A percentile compares a stretch with the other conserved stretches of the same genome.
phyloP scores from a whole-genome alignment of 2,888 invertebrate species.

The Brachylomia viminalis region DNA sequence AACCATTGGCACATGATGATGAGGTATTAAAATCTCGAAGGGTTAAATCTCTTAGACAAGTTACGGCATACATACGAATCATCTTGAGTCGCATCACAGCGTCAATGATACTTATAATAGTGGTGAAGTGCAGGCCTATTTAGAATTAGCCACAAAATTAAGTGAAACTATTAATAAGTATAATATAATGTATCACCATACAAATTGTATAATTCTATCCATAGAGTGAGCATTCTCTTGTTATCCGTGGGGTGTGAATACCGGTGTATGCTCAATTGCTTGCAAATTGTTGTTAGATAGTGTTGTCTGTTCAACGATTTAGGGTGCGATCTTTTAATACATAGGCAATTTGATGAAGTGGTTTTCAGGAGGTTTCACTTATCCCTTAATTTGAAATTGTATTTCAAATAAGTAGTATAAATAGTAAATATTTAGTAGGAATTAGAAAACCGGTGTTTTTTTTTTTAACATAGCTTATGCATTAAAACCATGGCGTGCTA shows the following conservation, averaged over 20 bases:
- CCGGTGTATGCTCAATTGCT: constrained; percentile 77
- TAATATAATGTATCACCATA: not conserved
- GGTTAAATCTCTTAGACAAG: no score
- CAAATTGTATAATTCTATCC: not conserved
- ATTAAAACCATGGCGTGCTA: not conserved
- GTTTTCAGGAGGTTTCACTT: no score
- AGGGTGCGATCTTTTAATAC: constrained; percentile 61
- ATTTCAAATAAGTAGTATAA: not conserved
- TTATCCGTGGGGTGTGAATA: constrained; percentile 64
- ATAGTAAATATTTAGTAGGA: not conserved
- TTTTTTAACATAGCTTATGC: not conserved
- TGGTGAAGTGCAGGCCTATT: no score
- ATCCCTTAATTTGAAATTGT: not conserved
- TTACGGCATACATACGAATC: no score
- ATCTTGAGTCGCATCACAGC: no score
- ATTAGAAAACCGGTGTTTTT: not conserved
- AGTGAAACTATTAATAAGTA: not conserved
- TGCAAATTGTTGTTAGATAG: constrained; percentile 76
- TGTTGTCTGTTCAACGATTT: constrained; percentile 46
- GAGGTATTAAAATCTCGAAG: no score
- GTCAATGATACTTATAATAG: no score
- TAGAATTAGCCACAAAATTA: not conserved
- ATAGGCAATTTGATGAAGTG: not conserved
- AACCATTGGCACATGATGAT: no score
- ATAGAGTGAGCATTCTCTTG: constrained; percentile 37